Conservation (phyloP, 2,113 vertebrate species). For the Prinia subflava region DNA sequence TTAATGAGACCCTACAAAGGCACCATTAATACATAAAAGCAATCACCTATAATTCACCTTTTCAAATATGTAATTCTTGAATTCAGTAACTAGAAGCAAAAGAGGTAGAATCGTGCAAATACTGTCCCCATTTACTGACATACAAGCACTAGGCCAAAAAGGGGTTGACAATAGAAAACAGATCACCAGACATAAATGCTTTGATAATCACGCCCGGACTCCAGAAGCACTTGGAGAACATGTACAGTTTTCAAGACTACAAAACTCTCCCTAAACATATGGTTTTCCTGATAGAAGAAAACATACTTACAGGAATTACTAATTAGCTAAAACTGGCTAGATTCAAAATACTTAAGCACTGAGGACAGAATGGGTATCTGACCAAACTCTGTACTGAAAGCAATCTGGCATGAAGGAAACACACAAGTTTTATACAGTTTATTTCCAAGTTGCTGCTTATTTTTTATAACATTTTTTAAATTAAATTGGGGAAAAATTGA, state of each 20-base stretch:
- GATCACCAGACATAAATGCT: neutral
- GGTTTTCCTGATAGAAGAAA: neutral
- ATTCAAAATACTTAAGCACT: neutral
- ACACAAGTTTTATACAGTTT: neutral
- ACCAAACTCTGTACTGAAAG: neutral
- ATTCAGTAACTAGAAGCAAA: slow-evolving; percentile 42
- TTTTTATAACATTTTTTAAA: neutral
- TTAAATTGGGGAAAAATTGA: neutral
- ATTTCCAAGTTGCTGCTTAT: neutral
- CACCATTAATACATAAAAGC: slow-evolving; percentile 62
- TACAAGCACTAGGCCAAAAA: neutral
- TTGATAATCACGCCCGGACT: neutral
- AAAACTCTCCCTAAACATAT: neutral
- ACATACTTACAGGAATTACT: neutral
- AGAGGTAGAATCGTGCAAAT: neutral
- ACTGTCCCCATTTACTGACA: neutral
- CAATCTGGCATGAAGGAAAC: neutral
- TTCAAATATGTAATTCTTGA: slow-evolving; percentile 13
- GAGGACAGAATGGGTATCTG: neutral
- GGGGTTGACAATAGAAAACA: neutral
- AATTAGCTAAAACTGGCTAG: neutral
- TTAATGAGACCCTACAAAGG: slow-evolving; percentile 66
- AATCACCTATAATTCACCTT: slow-evolving; percentile 61
- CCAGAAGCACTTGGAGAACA: neutral
- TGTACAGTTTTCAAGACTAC: neutral